Evolutionary conservation across 2,888 invertebrate species (phyloP).

Genomic region (Aquatica leii): DNA sequence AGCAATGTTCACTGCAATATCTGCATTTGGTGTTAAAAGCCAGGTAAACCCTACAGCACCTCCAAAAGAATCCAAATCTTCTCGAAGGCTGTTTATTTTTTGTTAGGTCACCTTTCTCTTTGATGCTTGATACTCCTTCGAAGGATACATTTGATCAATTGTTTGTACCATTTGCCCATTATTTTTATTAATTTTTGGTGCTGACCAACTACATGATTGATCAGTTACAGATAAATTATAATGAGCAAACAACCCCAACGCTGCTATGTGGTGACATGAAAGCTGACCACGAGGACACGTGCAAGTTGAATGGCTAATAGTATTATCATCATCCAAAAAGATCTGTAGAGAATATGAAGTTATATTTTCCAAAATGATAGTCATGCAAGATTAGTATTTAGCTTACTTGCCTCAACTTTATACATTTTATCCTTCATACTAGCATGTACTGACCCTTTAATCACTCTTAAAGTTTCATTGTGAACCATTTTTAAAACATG

Average conservation of each 20-base stretch:
- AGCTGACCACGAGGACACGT: conserved; percentile 1
- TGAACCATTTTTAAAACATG: too few relatives aligned
- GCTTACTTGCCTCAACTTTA: conserved; percentile 7
- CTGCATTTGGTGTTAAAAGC: conserved; percentile 3
- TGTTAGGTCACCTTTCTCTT: background rate
- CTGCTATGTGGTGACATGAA: conserved; percentile 7
- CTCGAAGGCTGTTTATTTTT: conserved; percentile 5
- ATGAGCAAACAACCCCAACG: conserved; percentile 9
- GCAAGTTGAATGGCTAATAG: background rate
- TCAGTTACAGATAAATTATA: conserved; percentile 14
- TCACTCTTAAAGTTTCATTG: too few relatives aligned
- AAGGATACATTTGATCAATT: background rate
- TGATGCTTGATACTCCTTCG: conserved; percentile 4
- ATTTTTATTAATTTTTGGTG: background rate
- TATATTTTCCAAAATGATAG: conserved; percentile 3
- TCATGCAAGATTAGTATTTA: background rate
- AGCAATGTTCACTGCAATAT: background rate
- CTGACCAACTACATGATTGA: conserved; percentile 15
- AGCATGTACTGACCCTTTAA: conserved; percentile 5
- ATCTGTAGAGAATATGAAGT: background rate
- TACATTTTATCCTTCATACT: conserved; percentile 13
- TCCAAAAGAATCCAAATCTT: conserved; percentile 12
- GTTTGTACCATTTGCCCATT: background rate
- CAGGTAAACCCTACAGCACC: conserved; percentile 11
- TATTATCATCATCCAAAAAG: background rate